Evolutionary conservation across 2,888 invertebrate species (phyloP).

Genomic region (Campopleginae sp.): DNA sequence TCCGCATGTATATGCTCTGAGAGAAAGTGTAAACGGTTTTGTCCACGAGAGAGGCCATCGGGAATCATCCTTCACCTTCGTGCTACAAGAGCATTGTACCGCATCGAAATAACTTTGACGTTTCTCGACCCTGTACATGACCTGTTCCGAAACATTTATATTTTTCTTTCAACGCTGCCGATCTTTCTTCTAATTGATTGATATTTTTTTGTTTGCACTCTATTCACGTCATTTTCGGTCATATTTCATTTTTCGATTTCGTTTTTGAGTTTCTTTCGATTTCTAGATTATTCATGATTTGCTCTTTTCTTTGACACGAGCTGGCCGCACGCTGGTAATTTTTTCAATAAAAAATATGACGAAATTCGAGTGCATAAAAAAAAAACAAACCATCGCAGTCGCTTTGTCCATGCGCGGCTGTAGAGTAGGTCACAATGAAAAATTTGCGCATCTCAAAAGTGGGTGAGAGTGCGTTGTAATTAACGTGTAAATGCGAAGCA

Average conservation of each 20-base stretch:
- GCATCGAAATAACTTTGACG: conserved; percentile 15
- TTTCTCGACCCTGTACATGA: conserved; percentile 4
- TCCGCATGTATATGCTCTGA: conserved; percentile 65
- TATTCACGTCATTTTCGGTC: not conserved
- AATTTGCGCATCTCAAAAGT: conserved; percentile 27
- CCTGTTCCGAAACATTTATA: conserved; percentile 16
- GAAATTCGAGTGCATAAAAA: not conserved
- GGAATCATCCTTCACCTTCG: conserved; percentile 80
- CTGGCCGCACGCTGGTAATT: not conserved
- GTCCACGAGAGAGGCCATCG: conserved; percentile 69
- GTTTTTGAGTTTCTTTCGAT: not conserved
- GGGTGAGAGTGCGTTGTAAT: conserved; percentile 40
- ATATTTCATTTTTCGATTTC: not conserved
- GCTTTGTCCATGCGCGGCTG: not conserved
- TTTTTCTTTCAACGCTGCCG: not conserved
- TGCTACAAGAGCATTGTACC: conserved; percentile 63
- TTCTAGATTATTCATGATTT: too few relatives aligned
- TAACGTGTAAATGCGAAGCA: conserved; percentile 45
- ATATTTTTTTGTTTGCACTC: conserved; percentile 4
- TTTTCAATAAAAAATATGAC: not conserved
- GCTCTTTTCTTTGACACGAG: not conserved
- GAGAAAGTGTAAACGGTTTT: conserved; percentile 76
- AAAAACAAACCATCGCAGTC: not conserved
- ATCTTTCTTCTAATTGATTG: not conserved
- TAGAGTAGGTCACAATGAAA: not conserved